Evolutionary conservation across 64 coral and sea anemone genomes (phyloP).

Genomic region (Pachyseris speciosa): DNA sequence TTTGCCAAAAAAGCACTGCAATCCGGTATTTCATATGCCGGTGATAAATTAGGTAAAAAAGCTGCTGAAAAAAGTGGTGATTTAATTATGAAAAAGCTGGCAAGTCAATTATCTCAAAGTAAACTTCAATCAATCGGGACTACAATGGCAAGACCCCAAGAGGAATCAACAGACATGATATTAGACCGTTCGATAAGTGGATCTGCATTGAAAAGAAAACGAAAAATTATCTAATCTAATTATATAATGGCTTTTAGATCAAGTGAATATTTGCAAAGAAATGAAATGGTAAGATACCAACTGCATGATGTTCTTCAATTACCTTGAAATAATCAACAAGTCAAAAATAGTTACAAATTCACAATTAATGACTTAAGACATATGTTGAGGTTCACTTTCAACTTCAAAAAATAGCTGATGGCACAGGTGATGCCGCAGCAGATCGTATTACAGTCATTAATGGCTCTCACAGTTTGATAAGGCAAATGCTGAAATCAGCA

Average conservation of each 20-base stretch:
- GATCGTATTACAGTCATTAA: neutral
- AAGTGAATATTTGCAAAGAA: neutral
- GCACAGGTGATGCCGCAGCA: neutral
- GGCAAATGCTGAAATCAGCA: too few relatives aligned
- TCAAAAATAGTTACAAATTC: neutral
- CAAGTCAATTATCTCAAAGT: neutral
- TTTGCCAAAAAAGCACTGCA: neutral
- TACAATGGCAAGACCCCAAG: neutral
- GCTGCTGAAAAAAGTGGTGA: neutral
- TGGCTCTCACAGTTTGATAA: too few relatives aligned
- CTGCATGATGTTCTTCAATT: neutral
- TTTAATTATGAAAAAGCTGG: neutral
- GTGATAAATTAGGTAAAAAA: neutral
- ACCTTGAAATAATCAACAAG: neutral
- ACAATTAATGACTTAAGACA: neutral
- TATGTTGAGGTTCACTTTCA: neutral
- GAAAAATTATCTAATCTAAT: neutral
- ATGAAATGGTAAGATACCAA: neutral
- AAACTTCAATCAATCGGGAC: neutral
- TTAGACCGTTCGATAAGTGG: neutral
- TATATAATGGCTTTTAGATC: constrained; percentile 18
- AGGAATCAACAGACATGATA: neutral
- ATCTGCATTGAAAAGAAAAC: neutral
- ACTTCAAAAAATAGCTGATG: neutral
- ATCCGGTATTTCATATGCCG: neutral